Evolutionary conservation across 2,797 vertebrate genomes (phyloP).

Genomic region (Psittacula derbiana): DNA sequence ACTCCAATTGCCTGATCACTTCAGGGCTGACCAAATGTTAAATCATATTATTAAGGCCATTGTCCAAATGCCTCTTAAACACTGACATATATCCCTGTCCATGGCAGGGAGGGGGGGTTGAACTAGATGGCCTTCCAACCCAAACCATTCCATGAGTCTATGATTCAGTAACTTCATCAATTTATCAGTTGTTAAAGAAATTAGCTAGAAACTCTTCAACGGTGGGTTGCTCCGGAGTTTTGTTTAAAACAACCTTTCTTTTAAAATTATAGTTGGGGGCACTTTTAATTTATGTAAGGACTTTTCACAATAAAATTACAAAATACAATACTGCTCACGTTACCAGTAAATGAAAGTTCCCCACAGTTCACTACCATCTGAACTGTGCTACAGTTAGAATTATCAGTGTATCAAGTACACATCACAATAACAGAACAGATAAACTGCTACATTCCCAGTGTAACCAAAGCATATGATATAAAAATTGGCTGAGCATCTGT

Average conservation of each 20-base stretch:
- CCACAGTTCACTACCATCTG: neutral
- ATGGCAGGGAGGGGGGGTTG: accelerated
- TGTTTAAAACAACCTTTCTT: neutral
- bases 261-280: neutral
- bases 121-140: neutral
- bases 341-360: neutral
- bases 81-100: neutral
- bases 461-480: neutral
- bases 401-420: neutral
- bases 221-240: neutral
- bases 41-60: neutral
- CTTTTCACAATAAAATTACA: neutral
- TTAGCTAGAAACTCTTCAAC: neutral
- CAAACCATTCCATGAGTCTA: neutral
- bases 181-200: neutral
- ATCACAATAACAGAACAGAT: neutral
- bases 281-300: neutral
- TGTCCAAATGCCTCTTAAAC: neutral
- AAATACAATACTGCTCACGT: neutral
- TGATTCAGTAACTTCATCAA: neutral
- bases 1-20: neutral
- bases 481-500: neutral
- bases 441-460: too few species aligned
- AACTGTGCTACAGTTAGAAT: neutral
- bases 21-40: neutral